These are phyloP conservation scores for Tadarida brasiliensis DNA, from an alignment of 2,797 vertebrate genomes.

Conservation along the genomic window DNA sequence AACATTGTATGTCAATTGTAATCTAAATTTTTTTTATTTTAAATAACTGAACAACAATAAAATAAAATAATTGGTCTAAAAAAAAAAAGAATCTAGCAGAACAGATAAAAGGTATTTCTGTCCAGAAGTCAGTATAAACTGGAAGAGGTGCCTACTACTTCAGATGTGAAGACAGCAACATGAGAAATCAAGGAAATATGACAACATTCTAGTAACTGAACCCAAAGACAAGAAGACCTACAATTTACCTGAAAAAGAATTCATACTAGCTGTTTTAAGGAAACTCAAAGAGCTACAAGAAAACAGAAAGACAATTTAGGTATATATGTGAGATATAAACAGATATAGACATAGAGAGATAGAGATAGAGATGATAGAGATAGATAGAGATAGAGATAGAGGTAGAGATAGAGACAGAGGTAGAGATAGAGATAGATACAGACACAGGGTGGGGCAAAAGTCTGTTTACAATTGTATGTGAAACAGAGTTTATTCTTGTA, in stretches of 20 bases:
- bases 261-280: background rate
- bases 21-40: background rate
- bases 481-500: no score
- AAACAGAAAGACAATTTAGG: no score
- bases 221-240: background rate
- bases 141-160: background rate
- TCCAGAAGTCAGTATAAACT: background rate
- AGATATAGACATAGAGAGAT: no score
- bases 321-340: no score
- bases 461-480: no score
- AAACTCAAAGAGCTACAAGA: no score
- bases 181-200: background rate
- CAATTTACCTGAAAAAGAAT: background rate
- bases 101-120: background rate
- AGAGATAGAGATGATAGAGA: no score
- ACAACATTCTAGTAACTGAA: background rate
- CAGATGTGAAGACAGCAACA: background rate
- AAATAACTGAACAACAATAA: background rate
- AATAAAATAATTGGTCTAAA: background rate
- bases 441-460: no score
- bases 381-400: no score
- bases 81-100: background rate
- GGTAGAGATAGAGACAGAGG: no score
- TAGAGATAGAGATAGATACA: no score
- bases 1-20: no score